Conservation (phyloP, 2,797 vertebrate genomes). For the Loris lydekkerianus region DNA sequence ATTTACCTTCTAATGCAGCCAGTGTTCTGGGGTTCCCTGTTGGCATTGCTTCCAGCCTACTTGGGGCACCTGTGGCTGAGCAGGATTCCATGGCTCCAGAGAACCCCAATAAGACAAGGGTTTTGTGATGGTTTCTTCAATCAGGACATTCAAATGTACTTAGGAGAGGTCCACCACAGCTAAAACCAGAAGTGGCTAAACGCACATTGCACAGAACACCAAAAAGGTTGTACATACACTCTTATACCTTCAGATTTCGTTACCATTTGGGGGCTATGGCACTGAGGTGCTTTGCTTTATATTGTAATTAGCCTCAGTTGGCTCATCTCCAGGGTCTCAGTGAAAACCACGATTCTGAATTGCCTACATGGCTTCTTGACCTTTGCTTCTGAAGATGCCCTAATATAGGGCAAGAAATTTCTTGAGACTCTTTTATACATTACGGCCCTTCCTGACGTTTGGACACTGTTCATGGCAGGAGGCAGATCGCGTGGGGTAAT, state of each 20-base stretch:
- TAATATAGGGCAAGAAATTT: constrained; percentile 11
- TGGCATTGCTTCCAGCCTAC: neutral
- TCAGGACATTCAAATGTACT: neutral
- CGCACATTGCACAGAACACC: neutral
- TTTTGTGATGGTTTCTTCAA: neutral
- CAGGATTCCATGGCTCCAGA: neutral
- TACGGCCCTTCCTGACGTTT: neutral
- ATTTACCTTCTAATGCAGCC: neutral
- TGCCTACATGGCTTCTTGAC: neutral
- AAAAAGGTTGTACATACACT: neutral
- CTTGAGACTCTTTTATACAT: constrained; percentile 34
- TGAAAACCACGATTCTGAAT: neutral
- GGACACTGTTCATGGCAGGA: neutral
- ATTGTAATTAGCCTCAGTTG: constrained; percentile 43
- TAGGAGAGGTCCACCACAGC: neutral
- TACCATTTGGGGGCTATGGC: neutral
- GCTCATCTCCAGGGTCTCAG: neutral
- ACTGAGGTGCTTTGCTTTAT: neutral
- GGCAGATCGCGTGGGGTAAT: neutral
- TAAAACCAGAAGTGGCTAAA: neutral
- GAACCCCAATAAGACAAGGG: neutral
- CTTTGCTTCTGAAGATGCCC: constrained; percentile 21
- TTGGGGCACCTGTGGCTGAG: neutral
- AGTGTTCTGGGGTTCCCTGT: neutral
- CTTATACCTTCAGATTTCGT: neutral